Evolutionary conservation across 2,797 vertebrate genomes (phyloP), one percentile per base, ranked within the genome.

Genomic region (Macroramphosus scolopax): DNA sequence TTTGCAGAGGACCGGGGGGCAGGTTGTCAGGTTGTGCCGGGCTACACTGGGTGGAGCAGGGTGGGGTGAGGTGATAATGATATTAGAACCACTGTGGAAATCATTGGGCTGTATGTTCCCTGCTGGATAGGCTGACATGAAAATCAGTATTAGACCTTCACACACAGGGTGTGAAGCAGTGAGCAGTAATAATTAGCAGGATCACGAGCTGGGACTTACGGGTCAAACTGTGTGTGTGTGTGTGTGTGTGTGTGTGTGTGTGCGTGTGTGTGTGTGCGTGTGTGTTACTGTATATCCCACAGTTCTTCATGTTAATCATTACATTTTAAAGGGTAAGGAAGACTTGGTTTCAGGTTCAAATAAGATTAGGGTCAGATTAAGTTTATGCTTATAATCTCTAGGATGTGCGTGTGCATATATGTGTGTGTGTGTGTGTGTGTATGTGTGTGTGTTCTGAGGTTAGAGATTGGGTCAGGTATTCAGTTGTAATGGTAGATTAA

Each of bases 111-210:
- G 72, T 70, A 45, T 51, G 77, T 60, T 89, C 88, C 88, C 90
- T 63, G 57, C 78, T 86, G 89, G 75, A 82, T 61, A 22, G 60
- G 68, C 78, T 77, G 74, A 84, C 68, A 81, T 83, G 84, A 75
- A 86, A 82, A 77, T 78, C 82, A 71, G 76, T 67, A 68, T 80
- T 72, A 87, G 88, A 86, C 88, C 80, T 82, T 87, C 78, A 74
- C 82, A 75, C 65, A 69, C 76, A 56, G 77, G 75, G 72, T 84
- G 81, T 79, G 83, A 87, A 87, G 81, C 79, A 85, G 88, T 81
- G 88, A 87, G 88, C 86, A 82, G 79, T 83, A 88, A 89, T 90
- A 92, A 91, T 91, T 90, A 90, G 85, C 84, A 75, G 83, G 87
- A 88, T 90, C 85, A 86, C 78, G 75, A 83, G 79, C n/a, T 71